Evolutionary conservation across 1,140 invertebrate species (phyloP).

Genomic region (Lordiphosa mommai): DNA sequence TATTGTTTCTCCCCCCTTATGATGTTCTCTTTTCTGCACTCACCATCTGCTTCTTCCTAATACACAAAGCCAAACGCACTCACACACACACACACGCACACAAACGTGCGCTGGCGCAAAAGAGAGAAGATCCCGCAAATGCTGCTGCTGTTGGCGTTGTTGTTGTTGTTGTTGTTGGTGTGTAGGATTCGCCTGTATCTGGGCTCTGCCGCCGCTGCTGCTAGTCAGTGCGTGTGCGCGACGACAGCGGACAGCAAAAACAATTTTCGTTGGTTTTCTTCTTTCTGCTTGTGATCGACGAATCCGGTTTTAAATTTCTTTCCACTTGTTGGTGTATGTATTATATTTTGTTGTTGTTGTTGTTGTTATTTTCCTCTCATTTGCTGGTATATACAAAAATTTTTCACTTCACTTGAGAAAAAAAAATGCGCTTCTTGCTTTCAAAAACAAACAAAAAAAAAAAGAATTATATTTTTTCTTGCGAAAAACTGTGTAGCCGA

Average conservation of each 20-base stretch:
- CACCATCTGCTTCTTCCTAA: too few species aligned
- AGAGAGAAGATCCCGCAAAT: not conserved
- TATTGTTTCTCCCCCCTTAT: too few species aligned
- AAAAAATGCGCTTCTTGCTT: slow-evolving; percentile 23
- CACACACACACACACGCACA: slow-evolving; percentile 5
- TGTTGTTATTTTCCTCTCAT: slow-evolving; percentile 15
- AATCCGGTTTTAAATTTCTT: slow-evolving; percentile 74
- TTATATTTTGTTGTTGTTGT: slow-evolving; percentile 29
- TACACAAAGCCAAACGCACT: too few species aligned
- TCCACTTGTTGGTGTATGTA: slow-evolving; percentile 55
- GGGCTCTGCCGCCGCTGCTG: too few species aligned
- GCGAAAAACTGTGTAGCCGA: not conserved
- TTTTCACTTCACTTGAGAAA: slow-evolving; percentile 25
- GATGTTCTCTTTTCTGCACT: too few species aligned
- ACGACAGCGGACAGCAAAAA: slow-evolving; percentile 1
- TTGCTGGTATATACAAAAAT: slow-evolving; percentile 1
- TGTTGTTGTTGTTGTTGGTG: slow-evolving; percentile 5
- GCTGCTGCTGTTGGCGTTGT: slow-evolving; percentile 18
- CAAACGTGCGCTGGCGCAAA: too few species aligned
- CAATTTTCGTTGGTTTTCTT: slow-evolving; percentile 17
- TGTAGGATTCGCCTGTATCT: not conserved
- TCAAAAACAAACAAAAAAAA: not conserved
- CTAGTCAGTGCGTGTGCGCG: slow-evolving; percentile 31
- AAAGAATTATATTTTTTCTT: not conserved
- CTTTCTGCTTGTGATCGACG: slow-evolving; percentile 37